Conservation (phyloP, 2,797 vertebrate species). For the Aviceda cuculoides region DNA sequence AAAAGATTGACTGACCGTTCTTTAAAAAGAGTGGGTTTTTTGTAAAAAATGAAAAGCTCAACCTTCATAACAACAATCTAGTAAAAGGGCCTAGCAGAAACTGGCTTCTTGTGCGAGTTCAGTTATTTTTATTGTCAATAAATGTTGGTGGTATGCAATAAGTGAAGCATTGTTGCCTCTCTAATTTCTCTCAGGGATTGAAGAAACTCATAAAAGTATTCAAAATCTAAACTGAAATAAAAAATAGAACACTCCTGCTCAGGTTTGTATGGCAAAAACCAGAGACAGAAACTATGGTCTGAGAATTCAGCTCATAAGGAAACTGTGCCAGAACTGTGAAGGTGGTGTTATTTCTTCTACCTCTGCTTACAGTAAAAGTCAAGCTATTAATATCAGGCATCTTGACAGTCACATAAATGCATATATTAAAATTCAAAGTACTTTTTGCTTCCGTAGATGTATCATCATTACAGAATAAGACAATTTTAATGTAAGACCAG, state of each 20-base stretch:
- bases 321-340: neutral
- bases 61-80: neutral
- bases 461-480: neutral
- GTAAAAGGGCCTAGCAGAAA: conserved; percentile 38
- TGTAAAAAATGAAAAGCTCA: conserved; percentile 29
- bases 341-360: conserved; percentile 29
- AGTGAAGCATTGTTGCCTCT: neutral
- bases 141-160: conserved; percentile 12
- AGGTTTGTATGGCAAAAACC: neutral
- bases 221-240: conserved; percentile 9
- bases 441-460: conserved; percentile 3
- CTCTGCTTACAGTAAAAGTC: conserved; percentile 33
- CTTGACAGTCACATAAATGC: conserved; percentile 6
- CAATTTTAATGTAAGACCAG: neutral
- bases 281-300: neutral
- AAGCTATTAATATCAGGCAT: conserved; percentile 21
- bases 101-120: neutral
- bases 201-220: conserved; percentile 2
- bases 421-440: conserved; percentile 17
- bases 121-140: conserved; percentile 29
- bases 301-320: neutral
- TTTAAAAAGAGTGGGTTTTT: neutral
- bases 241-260: neutral
- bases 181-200: conserved; percentile 4
- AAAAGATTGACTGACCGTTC: conserved; percentile 57